phyloP scores from a whole-genome alignment of 2,113 vertebrate species.

The Drymodes brunneopygia region DNA sequence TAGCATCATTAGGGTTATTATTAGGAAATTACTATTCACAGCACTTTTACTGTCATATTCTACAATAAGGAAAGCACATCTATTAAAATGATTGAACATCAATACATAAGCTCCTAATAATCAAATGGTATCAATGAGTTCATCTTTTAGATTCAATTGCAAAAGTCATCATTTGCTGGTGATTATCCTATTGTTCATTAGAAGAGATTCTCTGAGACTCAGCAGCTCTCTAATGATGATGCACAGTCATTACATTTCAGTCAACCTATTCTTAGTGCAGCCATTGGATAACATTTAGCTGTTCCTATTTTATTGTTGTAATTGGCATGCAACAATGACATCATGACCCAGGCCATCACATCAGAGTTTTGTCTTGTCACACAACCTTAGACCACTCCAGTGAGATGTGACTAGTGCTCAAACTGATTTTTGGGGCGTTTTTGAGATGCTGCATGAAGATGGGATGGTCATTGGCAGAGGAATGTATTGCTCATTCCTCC shows the following conservation, averaged over 20 bases:
- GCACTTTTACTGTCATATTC: neutral
- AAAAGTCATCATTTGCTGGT: neutral
- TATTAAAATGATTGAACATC: conserved; percentile 42
- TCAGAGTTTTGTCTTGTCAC: neutral
- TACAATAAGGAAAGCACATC: neutral
- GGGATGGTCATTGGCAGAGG: neutral
- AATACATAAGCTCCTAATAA: conserved; percentile 31
- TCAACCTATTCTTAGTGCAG: neutral
- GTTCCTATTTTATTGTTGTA: neutral
- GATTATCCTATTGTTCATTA: conserved; percentile 49
- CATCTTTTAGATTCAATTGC: conserved; percentile 28
- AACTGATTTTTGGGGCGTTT: neutral
- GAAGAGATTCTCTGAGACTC: neutral
- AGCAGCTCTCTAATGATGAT: conserved; percentile 25
- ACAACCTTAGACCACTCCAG: neutral
- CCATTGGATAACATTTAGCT: neutral
- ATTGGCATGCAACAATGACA: neutral
- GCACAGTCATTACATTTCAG: neutral
- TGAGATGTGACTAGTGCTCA: neutral
- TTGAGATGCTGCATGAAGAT: neutral
- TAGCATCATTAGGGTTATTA: conserved; percentile 49
- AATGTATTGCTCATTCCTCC: neutral
- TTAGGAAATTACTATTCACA: conserved; percentile 39
- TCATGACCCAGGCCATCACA: neutral
- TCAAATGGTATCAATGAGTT: conserved; percentile 31